Evolutionary conservation across 2,888 invertebrate genomes (phyloP).

Genomic region (Drosophila macrothrix): DNA sequence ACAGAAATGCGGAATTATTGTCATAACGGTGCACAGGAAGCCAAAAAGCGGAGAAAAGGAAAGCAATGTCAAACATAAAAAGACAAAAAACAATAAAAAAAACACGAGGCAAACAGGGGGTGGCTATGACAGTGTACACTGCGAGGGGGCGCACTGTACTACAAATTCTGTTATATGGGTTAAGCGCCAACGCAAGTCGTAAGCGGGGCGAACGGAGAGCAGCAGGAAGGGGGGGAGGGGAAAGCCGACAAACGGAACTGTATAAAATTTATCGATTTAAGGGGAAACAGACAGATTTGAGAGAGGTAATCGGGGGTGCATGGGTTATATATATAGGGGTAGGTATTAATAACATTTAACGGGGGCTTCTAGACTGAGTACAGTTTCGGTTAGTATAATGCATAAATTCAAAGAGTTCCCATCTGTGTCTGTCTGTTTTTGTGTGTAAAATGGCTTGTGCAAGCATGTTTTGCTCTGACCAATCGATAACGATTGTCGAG

Average conservation of each 20-base stretch:
- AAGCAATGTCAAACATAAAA: conserved; percentile 50
- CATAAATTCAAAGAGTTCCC: conserved; percentile 47
- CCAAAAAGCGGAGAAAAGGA: conserved; percentile 18
- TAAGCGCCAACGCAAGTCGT: conserved; percentile 70
- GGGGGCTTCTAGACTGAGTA: conserved; percentile 10
- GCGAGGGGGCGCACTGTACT: conserved; percentile 19
- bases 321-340: not conserved
- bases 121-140: conserved; percentile 16
- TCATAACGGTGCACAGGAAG: conserved; percentile 42
- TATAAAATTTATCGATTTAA: conserved; percentile 74
- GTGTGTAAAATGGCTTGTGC: conserved; percentile 35
- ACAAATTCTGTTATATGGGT: conserved; percentile 56
- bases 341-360: conserved; percentile 59
- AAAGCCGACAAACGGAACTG: conserved; percentile 58
- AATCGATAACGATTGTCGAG: conserved; percentile 48
- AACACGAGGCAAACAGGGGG: conserved; percentile 8
- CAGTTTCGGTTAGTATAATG: conserved; percentile 37
- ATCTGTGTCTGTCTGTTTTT: conserved; percentile 8
- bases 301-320: not conserved
- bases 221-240: not conserved
- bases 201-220: conserved; percentile 32
- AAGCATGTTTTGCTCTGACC: conserved; percentile 56
- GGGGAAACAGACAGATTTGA: conserved; percentile 9
- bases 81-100: conserved; percentile 7
- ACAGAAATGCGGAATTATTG: conserved; percentile 60